These are phyloP conservation scores for Acromyrmex echinatior DNA, from an alignment of 1,140 invertebrate genomes.

Conservation along the genomic window DNA sequence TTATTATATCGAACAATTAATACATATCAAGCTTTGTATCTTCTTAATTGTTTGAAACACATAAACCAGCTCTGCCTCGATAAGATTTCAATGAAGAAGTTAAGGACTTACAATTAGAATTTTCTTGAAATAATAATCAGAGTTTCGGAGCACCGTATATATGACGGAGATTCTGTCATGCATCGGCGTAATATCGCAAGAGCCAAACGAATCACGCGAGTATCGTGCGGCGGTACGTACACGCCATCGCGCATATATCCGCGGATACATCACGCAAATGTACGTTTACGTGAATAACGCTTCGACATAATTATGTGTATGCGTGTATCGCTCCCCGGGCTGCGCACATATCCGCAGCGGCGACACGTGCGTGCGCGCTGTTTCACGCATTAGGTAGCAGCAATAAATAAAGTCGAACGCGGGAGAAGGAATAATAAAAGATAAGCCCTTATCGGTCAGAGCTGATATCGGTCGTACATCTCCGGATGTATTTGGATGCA, in stretches of 20 bases:
- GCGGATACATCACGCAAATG: conserved; percentile 64
- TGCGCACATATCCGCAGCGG: conserved; percentile 42
- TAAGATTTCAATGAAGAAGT: conserved; percentile 12
- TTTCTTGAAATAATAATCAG: conserved; percentile 19
- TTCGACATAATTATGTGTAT: conserved; percentile 67
- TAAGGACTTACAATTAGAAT: too few relatives aligned
- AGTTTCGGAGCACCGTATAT: conserved; percentile 20
- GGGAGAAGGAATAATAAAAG: conserved; percentile 68
- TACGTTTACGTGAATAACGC: conserved; percentile 59
- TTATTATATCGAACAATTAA: background rate
- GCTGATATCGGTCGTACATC: conserved; percentile 73
- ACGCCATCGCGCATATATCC: conserved; percentile 69
- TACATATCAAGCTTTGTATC: background rate
- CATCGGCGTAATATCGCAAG: conserved; percentile 51
- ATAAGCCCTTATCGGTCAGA: conserved; percentile 75
- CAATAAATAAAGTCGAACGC: conserved; percentile 70
- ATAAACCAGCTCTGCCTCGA: background rate
- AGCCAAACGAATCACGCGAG: conserved; percentile 67
- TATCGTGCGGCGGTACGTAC: conserved; percentile 58
- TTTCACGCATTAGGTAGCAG: conserved; percentile 65
- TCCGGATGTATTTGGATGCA: conserved; percentile 28
- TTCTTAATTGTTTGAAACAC: background rate
- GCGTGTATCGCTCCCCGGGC: conserved; percentile 44
- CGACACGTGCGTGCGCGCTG: conserved; percentile 69
- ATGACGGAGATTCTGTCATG: conserved; percentile 34